These are phyloP conservation scores for Caenorhabditis sp. DNA, from an alignment of 2,888 invertebrate genomes.

Conservation along the genomic window DNA sequence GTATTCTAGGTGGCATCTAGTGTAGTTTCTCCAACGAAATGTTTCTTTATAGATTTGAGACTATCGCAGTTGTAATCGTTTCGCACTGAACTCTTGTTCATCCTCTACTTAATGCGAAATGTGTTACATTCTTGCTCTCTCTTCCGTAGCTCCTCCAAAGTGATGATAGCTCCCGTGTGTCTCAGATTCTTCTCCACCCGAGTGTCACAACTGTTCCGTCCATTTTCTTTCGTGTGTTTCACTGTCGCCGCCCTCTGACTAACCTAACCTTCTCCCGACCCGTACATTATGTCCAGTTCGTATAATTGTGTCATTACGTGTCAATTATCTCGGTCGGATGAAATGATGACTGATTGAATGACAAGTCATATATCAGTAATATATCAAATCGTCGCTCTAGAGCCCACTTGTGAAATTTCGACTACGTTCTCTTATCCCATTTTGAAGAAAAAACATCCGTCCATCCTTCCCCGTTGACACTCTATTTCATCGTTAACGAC, in stretches of 20 bases:
- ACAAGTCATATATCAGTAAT: slow-evolving; percentile 60
- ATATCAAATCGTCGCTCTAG: slow-evolving; percentile 38
- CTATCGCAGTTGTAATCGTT: slow-evolving; percentile 36
- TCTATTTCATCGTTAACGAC: slow-evolving; percentile 26
- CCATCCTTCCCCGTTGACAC: slow-evolving; percentile 26
- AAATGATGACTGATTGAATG: slow-evolving; percentile 41
- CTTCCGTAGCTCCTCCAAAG: slow-evolving; percentile 22
- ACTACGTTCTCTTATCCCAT: neutral
- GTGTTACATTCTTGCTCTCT: slow-evolving; percentile 50
- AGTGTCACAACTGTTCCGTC: slow-evolving; percentile 63
- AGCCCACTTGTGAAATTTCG: slow-evolving; percentile 14
- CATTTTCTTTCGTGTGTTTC: slow-evolving; percentile 42
- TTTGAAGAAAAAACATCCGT: slow-evolving; percentile 15
- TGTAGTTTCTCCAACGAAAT: neutral
- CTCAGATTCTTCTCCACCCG: slow-evolving; percentile 25
- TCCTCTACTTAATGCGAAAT: slow-evolving; percentile 41
- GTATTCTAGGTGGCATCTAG: neutral
- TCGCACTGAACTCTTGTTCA: slow-evolving; percentile 57
- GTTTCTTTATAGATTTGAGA: slow-evolving; percentile 23
- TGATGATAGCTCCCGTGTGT: slow-evolving; percentile 54
- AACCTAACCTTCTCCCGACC: slow-evolving; percentile 13
- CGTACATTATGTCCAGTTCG: neutral
- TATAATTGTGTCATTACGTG: slow-evolving; percentile 61
- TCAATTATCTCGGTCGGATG: slow-evolving; percentile 58
- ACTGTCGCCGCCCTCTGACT: slow-evolving; percentile 36